phyloP scores from a whole-genome alignment of 2,797 vertebrate genomes.

The Ceyx erithaca region DNA sequence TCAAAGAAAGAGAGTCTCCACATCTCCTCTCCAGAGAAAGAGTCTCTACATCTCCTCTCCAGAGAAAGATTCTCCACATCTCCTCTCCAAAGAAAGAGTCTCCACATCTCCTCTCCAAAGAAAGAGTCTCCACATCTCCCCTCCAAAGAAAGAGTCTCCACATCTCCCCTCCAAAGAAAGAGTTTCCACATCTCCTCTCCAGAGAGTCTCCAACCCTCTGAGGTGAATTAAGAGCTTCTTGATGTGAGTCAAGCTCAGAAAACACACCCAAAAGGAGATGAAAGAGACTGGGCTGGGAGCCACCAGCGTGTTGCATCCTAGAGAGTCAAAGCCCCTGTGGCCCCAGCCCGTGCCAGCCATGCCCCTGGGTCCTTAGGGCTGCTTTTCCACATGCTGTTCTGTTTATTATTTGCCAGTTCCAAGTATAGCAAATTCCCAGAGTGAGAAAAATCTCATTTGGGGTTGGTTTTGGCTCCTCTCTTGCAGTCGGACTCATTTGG shows the following conservation, averaged over 20 bases:
- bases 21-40: too few species aligned
- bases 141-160: too few species aligned
- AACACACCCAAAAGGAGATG: neutral
- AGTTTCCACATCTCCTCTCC: neutral
- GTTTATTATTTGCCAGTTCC: slow-evolving; percentile 28
- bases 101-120: too few species aligned
- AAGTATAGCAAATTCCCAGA: slow-evolving; percentile 26
- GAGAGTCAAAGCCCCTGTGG: neutral
- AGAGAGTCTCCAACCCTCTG: neutral
- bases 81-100: too few species aligned
- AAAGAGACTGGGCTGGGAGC: neutral
- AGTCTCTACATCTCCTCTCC: too few species aligned
- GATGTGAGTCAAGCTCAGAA: neutral
- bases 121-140: too few species aligned
- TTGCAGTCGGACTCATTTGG: neutral
- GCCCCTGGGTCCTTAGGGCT: neutral
- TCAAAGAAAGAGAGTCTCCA: too few species aligned
- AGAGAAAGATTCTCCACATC: too few species aligned
- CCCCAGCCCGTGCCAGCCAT: neutral
- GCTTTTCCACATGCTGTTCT: neutral
- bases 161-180: too few species aligned
- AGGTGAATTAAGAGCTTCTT: neutral
- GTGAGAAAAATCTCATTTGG: slow-evolving; percentile 22
- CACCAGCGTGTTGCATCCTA: neutral
- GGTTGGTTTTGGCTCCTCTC: slow-evolving; percentile 38